Evolutionary conservation across 2,113 vertebrate genomes (phyloP).

Genomic region (Podilymbus podiceps): DNA sequence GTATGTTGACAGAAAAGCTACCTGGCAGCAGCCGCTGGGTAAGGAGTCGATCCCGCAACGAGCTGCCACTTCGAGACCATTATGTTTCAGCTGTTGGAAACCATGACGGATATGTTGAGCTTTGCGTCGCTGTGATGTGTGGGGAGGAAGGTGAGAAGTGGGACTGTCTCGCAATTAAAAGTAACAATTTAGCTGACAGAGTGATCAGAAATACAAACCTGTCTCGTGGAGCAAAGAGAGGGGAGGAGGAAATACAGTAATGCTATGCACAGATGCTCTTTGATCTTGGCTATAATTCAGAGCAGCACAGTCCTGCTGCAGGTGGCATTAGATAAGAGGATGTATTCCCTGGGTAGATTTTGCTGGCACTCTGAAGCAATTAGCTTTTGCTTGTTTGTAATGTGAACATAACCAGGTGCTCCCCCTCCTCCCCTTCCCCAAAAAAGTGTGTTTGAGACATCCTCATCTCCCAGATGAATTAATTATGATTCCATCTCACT

Average conservation of each 20-base stretch:
- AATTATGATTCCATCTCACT: slow-evolving; percentile 53
- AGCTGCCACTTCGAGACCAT: background rate
- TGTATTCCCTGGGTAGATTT: slow-evolving; percentile 50
- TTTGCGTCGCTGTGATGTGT: background rate
- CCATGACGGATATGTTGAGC: fast-evolving
- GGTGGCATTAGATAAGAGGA: slow-evolving; percentile 69
- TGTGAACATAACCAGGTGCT: slow-evolving; percentile 66
- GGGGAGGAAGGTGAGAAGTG: background rate
- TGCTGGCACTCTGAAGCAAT: slow-evolving; percentile 68
- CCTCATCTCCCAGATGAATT: slow-evolving; percentile 7
- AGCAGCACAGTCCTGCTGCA: slow-evolving; percentile 16
- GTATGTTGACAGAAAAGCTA: background rate
- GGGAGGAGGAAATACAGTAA: background rate
- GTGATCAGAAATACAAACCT: slow-evolving; percentile 33
- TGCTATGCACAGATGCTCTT: slow-evolving; percentile 55
- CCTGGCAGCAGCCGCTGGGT: background rate
- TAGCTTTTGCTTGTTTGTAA: slow-evolving; percentile 73
- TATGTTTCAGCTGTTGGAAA: background rate
- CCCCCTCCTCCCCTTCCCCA: background rate
- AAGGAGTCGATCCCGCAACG: background rate
- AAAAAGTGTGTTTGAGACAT: background rate
- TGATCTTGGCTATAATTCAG: slow-evolving; percentile 64
- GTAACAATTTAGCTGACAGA: background rate
- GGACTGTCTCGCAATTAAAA: background rate
- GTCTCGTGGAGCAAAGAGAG: background rate